Base-by-base conservation (phyloP, 2,113 vertebrate genomes). In the Hippocampus zosterae region DNA sequence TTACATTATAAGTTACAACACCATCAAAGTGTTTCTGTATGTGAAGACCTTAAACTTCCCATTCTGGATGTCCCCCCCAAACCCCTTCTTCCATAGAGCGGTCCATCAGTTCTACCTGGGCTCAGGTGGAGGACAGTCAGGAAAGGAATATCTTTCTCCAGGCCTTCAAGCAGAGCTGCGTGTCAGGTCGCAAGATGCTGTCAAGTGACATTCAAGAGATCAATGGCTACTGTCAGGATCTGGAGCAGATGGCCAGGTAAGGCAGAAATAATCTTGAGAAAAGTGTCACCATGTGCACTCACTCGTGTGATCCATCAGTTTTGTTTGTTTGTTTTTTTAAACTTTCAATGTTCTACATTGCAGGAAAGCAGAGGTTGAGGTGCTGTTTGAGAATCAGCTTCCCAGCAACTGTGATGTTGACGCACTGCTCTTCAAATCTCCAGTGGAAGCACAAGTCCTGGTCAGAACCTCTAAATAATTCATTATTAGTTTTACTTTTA, bases 301-400 rank as follows among this genome's bases (percentile, higher is more conserved):
- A 27, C 15, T 19, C 18, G 52, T 21, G 8, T 53, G 41, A 66
- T 15, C 1, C 40, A 9, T 9, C 2, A n/a, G 2, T 25, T 37
- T 18, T 18, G 6, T 21, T 40, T 37, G 40, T 29, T 59, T 61
- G 19, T 52, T 37, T 5, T 37, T 37, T 37, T 37, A 6, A 37
- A 41, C 1, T 25, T 18, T n/a, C 56, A 7, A 46, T 64, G 12
- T 62, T 74, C 10, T 81, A 57, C 74, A 18, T 83, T 84, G 25
- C 70, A 92, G 92, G 74, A 90, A 88, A 77, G 89, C 90, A 40
- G 90, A 91, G 63, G 67, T 85, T 71, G 87, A 90, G 65, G 75
- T 92, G 21, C 65, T 88, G 72, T 92, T 92, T 72, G 85, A 74
- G 15, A 48, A 64, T 68, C 74, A 85, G 23, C 37, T 76, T 11